Evolutionary conservation across 2,888 invertebrate genomes (phyloP).

Genomic region (Agrotis puta): DNA sequence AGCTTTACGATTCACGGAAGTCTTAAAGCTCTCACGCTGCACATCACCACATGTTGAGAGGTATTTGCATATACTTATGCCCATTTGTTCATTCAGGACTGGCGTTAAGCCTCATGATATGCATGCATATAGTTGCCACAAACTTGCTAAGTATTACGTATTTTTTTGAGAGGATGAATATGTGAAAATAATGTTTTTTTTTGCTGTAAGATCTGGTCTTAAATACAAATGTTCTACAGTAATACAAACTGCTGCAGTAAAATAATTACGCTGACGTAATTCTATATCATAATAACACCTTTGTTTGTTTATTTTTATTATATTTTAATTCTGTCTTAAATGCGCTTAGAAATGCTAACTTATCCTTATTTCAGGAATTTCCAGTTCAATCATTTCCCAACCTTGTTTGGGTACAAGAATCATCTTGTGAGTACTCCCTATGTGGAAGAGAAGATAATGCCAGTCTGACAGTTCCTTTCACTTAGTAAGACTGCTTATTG

Average conservation of each 20-base stretch:
- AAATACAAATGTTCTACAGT: background rate
- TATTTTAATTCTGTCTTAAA: too few species aligned
- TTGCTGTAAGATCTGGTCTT: background rate
- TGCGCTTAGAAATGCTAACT: too few species aligned
- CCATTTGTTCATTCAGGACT: constrained; percentile 29
- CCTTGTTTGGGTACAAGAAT: too few species aligned
- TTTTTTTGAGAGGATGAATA: background rate
- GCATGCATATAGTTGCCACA: constrained; percentile 28
- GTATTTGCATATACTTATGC: constrained; percentile 52
- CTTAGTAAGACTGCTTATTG: too few species aligned
- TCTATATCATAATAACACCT: too few species aligned
- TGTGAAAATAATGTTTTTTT: constrained; percentile 5
- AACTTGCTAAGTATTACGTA: constrained; percentile 16
- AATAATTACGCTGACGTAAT: background rate
- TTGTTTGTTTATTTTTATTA: too few species aligned
- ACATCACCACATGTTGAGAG: constrained; percentile 30
- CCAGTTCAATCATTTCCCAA: too few species aligned
- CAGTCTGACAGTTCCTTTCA: too few species aligned
- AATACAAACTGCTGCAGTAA: too few species aligned
- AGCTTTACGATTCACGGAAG: constrained; percentile 9
- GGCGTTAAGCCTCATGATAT: constrained; percentile 37
- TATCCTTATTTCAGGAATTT: too few species aligned
- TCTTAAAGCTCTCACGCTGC: constrained; percentile 18
- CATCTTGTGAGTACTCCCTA: too few species aligned
- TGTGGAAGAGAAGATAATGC: too few species aligned